Conservation (phyloP, 2,113 vertebrate species). For the Himantopus leucocephalus region DNA sequence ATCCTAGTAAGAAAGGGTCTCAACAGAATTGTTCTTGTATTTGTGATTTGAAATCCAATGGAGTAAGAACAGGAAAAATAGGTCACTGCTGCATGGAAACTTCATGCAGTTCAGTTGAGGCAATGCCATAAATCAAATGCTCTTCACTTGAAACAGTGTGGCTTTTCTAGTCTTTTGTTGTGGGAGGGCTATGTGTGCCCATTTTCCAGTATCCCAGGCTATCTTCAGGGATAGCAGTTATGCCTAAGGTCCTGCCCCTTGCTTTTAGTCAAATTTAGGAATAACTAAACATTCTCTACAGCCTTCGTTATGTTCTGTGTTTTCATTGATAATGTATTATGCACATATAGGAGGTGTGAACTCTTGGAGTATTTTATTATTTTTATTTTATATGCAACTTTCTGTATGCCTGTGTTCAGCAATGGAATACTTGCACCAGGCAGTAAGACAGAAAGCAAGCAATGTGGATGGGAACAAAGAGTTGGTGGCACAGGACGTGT, state of each 20-base stretch:
- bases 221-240: not conserved
- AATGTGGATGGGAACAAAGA: not conserved
- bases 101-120: not conserved
- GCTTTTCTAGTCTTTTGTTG: fast-evolving
- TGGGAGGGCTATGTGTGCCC: not conserved
- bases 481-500: not conserved
- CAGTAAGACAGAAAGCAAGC: not conserved
- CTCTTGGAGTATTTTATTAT: not conserved
- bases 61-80: not conserved
- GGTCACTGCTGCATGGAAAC: not conserved
- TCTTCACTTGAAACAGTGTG: not conserved
- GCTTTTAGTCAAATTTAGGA: not conserved
- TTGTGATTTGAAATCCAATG: not conserved
- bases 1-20: not conserved
- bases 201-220: not conserved
- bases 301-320: not conserved
- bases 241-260: fast-evolving
- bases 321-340: not conserved
- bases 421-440: not conserved
- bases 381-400: not conserved
- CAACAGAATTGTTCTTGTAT: not conserved
- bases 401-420: not conserved
- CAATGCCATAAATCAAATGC: not conserved
- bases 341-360: not conserved
- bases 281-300: not conserved